These are phyloP conservation scores for Poeciliopsis infans DNA, from an alignment of 2,797 vertebrate species.

Conservation along the genomic window DNA sequence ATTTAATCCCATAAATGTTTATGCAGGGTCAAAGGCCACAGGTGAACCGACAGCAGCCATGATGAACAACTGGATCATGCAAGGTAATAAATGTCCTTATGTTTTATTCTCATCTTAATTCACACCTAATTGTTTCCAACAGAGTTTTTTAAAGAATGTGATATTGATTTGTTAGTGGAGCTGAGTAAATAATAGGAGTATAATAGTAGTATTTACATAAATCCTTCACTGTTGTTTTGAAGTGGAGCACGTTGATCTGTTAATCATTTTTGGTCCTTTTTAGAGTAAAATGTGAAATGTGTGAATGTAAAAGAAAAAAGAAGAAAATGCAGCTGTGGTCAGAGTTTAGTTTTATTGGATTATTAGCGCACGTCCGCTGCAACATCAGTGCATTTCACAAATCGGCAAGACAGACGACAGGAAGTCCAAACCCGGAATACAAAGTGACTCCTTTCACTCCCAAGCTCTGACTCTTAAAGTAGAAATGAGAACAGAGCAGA, in stretches of 20 bases:
- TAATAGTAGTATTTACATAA: no score
- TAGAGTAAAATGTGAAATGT: neutral
- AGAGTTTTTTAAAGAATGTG: neutral
- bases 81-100: neutral
- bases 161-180: neutral
- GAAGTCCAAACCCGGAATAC: constrained; percentile 29
- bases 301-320: neutral
- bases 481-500: constrained; percentile 29
- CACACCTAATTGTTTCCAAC: neutral
- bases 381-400: constrained; percentile 91
- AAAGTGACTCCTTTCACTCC: constrained; percentile 16
- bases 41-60: no score
- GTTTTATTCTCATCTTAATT: neutral
- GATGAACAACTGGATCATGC: neutral
- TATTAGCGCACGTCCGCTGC: constrained; percentile 74
- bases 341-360: constrained; percentile 71
- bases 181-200: no score
- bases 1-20: no score
- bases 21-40: no score
- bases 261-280: neutral
- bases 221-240: no score
- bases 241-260: no score
- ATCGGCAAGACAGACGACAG: constrained; percentile 77
- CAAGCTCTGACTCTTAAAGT: constrained; percentile 28
- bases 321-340: neutral